These are phyloP conservation scores for human (Homo sapiens) DNA, from an alignment of 2,113 vertebrate species.

Conservation along the genomic window GRCh38 chr15:79203001-79203500, in stretches of 20 bases:
- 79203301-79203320: neutral
- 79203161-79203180: neutral
- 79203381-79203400: neutral
- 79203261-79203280: neutral
- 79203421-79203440: neutral
- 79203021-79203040: neutral
- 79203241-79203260: neutral
- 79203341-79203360: neutral
- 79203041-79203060: neutral
- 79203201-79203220: neutral
- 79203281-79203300: neutral
- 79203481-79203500: rapidly evolving
- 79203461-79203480: neutral
- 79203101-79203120: neutral
- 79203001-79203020: neutral
- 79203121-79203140: too few species aligned
- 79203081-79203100: neutral
- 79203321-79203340: neutral
- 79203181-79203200: neutral
- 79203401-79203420: neutral
- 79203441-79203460: neutral
- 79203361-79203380: neutral
- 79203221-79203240: neutral
- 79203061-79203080: neutral
- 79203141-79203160: neutral